Conservation (phyloP, 1,140 invertebrate genomes). For the Monomorium pharaonis region DNA sequence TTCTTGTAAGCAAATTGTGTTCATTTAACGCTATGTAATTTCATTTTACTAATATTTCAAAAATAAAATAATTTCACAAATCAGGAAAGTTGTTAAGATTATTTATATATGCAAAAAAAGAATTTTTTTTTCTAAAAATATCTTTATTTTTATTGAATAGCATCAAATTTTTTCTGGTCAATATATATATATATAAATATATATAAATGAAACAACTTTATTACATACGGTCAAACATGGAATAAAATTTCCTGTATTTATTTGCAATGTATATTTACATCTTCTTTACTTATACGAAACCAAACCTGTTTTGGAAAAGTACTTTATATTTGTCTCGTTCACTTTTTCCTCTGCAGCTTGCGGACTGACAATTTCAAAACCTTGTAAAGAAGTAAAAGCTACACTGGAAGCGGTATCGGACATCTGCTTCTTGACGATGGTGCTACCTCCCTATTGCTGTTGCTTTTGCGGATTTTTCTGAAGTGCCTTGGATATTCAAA, state of each 20-base stretch:
- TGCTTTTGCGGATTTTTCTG: conserved; percentile 98
- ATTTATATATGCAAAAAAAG: too few species aligned
- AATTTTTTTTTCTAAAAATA: too few species aligned
- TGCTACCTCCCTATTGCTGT: conserved; percentile 97
- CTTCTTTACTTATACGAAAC: conserved; percentile 93
- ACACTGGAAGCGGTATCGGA: conserved; percentile 99
- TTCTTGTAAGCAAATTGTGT: too few species aligned
- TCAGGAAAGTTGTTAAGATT: too few species aligned
- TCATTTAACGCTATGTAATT: too few species aligned
- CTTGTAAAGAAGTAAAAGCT: conserved; percentile 97
- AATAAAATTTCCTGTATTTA: conserved; percentile 3
- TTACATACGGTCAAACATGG: not conserved
- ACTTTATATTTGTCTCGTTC: conserved; percentile 96
- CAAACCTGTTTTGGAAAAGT: conserved; percentile 97
- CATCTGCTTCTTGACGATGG: conserved; percentile 97
- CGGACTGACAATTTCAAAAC: conserved; percentile 98
- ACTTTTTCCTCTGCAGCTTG: conserved; percentile 97
- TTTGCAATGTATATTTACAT: conserved; percentile 47
- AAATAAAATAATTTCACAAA: too few species aligned
- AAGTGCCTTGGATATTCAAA: conserved; percentile 98
- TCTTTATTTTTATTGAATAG: too few species aligned
- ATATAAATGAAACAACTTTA: not conserved
- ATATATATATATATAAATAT: too few species aligned
- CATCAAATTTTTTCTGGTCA: too few species aligned
- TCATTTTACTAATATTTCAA: too few species aligned